Percentiles rank a stretch among this genome's conserved stretches.
These are phyloP conservation scores for Pterocles burchelli DNA, from an alignment of 2,113 vertebrate genomes.

Conservation along the genomic window DNA sequence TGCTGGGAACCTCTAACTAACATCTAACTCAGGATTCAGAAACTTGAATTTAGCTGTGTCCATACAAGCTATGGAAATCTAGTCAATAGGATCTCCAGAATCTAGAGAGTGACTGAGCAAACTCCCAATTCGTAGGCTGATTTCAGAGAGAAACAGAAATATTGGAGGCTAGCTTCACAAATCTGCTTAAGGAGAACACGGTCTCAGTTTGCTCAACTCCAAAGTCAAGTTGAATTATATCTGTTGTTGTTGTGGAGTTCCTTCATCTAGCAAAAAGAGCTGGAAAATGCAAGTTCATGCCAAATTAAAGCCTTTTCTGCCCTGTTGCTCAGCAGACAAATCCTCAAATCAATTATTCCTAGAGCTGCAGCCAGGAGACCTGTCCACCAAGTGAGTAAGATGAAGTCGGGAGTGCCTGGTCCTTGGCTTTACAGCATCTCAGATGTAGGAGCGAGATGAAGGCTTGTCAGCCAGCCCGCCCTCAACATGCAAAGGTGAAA, in stretches of 20 bases:
- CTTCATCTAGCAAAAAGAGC: not conserved
- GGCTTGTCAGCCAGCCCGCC: not conserved
- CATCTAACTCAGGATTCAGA: not conserved
- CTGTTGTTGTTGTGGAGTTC: not conserved
- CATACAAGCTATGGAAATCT: not conserved
- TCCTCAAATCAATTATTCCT: not conserved
- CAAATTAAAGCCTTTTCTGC: constrained; percentile 11
- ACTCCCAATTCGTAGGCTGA: not conserved
- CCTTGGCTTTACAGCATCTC: not conserved
- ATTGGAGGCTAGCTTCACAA: not conserved
- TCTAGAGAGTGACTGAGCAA: not conserved
- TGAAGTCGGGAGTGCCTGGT: not conserved
- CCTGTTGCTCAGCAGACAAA: not conserved
- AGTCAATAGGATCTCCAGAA: not conserved
- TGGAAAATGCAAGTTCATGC: not conserved
- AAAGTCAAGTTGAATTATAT: not conserved
- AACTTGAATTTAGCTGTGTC: not conserved
- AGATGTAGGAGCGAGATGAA: not conserved
- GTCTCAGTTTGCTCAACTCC: not conserved
- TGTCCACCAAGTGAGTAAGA: not conserved
- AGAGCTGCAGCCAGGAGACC: not conserved
- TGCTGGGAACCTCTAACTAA: accelerated
- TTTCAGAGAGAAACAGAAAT: not conserved
- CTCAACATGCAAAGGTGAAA: not conserved
- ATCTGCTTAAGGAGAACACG: not conserved